These are phyloP conservation scores for Leptopilina boulardi DNA, from an alignment of 1,140 invertebrate species.

Conservation along the genomic window DNA sequence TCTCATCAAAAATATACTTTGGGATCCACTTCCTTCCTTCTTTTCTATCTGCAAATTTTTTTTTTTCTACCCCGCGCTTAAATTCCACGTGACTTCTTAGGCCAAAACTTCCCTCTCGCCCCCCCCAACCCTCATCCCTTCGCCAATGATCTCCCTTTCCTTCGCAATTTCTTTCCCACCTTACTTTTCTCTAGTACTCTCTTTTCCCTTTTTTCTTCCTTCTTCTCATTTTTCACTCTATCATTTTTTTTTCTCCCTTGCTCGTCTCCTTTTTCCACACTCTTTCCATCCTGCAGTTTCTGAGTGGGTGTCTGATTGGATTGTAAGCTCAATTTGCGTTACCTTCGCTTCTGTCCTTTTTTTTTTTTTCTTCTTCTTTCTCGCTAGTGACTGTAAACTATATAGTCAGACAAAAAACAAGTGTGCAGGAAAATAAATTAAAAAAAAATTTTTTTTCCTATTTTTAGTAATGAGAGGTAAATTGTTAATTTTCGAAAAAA, in stretches of 20 bases:
- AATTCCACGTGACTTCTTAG: conserved; percentile 36
- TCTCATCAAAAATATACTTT: conserved; percentile 74
- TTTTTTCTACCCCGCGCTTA: conserved; percentile 36
- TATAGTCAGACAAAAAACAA: conserved; percentile 2
- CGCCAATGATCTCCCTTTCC: not conserved
- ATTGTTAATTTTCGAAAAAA: too few relatives aligned
- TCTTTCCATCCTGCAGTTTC: conserved; percentile 35
- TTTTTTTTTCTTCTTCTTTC: conserved; percentile 11
- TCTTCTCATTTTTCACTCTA: not conserved
- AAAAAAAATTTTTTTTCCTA: not conserved
- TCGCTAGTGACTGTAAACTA: conserved; percentile 12
- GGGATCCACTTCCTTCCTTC: conserved; percentile 36
- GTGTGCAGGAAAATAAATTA: not conserved
- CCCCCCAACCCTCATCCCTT: conserved; percentile 21
- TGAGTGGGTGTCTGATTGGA: conserved; percentile 66
- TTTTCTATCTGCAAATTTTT: conserved; percentile 46
- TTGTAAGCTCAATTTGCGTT: conserved; percentile 72
- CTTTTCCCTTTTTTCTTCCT: not conserved
- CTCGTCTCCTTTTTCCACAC: conserved; percentile 38
- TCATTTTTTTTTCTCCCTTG: conserved; percentile 43
- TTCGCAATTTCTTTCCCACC: conserved; percentile 36
- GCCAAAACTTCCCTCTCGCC: conserved; percentile 3
- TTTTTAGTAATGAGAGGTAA: not conserved
- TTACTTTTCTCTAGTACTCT: conserved; percentile 2
- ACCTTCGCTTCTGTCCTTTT: conserved; percentile 50